These are phyloP conservation scores for Carduelis carduelis DNA, from an alignment of 2,797 vertebrate species.

Conservation along the genomic window DNA sequence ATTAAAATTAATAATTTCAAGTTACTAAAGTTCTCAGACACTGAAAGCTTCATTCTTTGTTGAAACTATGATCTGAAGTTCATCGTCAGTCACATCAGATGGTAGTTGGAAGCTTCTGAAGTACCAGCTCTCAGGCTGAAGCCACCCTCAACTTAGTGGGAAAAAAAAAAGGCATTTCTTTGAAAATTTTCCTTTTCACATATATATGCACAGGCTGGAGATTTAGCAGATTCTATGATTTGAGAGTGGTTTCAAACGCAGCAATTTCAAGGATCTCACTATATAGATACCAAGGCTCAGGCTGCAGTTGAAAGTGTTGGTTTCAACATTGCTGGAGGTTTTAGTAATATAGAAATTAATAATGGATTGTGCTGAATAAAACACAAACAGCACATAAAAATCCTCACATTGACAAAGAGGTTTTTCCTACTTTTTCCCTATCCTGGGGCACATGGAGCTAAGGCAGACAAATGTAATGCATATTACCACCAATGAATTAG, in stretches of 20 bases:
- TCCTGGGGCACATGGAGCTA: neutral
- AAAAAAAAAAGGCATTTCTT: neutral
- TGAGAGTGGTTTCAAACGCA: constrained; percentile 23
- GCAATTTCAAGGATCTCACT: constrained; percentile 16
- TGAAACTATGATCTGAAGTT: neutral
- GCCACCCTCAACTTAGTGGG: neutral
- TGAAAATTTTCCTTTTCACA: constrained; percentile 34
- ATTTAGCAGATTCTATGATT: constrained; percentile 16
- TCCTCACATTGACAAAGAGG: neutral
- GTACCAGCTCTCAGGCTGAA: neutral
- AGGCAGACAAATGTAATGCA: neutral
- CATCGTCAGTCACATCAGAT: neutral
- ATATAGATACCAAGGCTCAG: neutral
- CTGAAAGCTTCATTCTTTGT: neutral
- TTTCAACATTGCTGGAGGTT: neutral
- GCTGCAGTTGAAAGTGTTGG: neutral
- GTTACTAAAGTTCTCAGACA: neutral
- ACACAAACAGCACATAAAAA: constrained; percentile 19
- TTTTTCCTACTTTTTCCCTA: neutral
- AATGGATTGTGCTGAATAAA: constrained; percentile 28
- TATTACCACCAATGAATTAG: neutral
- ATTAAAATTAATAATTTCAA: neutral
- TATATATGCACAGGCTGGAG: neutral
- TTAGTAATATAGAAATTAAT: constrained; percentile 17
- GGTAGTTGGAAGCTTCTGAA: constrained; percentile 9